Evolutionary conservation across 2,113 vertebrate genomes (phyloP).

Genomic region (Phainopepla nitens): DNA sequence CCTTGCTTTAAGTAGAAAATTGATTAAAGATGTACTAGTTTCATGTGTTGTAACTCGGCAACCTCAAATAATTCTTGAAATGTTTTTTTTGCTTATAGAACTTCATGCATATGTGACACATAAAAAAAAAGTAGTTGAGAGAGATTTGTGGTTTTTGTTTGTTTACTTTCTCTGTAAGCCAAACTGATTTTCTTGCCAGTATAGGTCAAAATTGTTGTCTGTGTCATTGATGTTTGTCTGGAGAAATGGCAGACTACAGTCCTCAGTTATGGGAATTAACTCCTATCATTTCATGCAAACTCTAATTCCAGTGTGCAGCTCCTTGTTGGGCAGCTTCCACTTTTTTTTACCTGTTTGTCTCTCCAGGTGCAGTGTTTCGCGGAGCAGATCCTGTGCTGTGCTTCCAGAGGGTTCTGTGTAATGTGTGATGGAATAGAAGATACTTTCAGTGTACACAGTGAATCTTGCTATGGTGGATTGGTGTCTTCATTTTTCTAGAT

Average conservation of each 20-base stretch:
- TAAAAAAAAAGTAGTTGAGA: accelerated
- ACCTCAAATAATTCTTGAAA: not conserved
- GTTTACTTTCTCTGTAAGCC: not conserved
- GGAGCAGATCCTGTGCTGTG: not conserved
- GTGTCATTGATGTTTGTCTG: not conserved
- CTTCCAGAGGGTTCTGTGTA: not conserved
- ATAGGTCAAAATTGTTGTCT: not conserved
- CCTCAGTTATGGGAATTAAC: not conserved
- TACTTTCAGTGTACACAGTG: not conserved
- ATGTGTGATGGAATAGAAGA: not conserved
- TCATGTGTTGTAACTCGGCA: not conserved
- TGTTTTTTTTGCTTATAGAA: not conserved
- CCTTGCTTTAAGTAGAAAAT: not conserved
- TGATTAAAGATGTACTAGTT: not conserved
- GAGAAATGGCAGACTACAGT: not conserved
- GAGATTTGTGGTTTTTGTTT: not conserved
- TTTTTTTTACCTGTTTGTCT: not conserved
- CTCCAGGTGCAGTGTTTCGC: not conserved
- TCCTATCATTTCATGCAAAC: not conserved
- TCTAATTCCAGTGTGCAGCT: not conserved
- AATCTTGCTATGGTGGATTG: not conserved
- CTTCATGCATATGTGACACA: not conserved
- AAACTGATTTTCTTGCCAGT: not conserved
- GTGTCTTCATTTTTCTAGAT: not conserved
- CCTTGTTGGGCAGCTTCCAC: not conserved